Evolutionary conservation across 2,113 vertebrate species (phyloP).

Genomic region (Microtus ochrogaster): DNA sequence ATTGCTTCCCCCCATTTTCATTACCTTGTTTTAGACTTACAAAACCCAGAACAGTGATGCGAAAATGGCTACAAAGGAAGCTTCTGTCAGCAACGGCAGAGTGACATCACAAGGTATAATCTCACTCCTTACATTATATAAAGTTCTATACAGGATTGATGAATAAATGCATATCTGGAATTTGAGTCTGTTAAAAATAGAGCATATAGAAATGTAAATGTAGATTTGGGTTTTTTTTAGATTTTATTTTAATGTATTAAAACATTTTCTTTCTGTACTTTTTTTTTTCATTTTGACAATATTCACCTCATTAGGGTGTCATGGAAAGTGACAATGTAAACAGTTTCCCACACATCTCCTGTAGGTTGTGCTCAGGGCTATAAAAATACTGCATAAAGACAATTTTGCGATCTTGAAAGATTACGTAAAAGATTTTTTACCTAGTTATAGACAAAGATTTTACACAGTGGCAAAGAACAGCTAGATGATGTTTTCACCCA

Average conservation of each 20-base stretch:
- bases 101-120: constrained; percentile 76
- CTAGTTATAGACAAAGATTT: constrained; percentile 6
- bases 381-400: constrained; percentile 66
- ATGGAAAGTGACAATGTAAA: constrained; percentile 78
- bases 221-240: constrained; percentile 70
- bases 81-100: constrained; percentile 69
- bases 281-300: constrained; percentile 72
- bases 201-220: constrained; percentile 72
- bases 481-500: neutral
- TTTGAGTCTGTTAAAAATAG: constrained; percentile 68
- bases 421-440: constrained; percentile 52
- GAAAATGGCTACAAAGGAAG: constrained; percentile 70
- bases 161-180: constrained; percentile 65
- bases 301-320: constrained; percentile 73
- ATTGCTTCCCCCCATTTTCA: constrained; percentile 58
- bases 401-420: constrained; percentile 51
- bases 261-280: constrained; percentile 65
- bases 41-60: constrained; percentile 54
- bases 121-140: constrained; percentile 65
- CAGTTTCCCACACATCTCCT: constrained; percentile 61
- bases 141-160: constrained; percentile 59
- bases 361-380: constrained; percentile 63
- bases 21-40: constrained; percentile 56
- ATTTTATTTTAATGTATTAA: constrained; percentile 69
- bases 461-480: neutral